A percentile compares a stretch with the other conserved stretches of the same genome.
phyloP scores from a whole-genome alignment of 2,888 invertebrate genomes.

The Amphipyra tragopoginis region DNA sequence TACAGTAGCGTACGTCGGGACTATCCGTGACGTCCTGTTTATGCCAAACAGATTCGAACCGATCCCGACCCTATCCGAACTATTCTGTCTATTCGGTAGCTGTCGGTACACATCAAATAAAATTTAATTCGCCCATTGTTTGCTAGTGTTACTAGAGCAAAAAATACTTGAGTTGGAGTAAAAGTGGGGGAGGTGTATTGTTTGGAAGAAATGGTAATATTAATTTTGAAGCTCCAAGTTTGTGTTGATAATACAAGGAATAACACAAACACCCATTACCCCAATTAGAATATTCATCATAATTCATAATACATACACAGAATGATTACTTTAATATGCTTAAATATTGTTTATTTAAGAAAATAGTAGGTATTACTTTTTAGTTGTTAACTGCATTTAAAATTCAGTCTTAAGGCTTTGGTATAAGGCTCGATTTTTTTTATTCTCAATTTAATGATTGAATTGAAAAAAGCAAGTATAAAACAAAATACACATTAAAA shows the following conservation, averaged over 20 bases:
- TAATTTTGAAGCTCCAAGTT: not conserved
- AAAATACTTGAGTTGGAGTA: constrained; percentile 44
- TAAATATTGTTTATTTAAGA: too few relatives aligned
- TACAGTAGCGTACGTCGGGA: constrained; percentile 64
- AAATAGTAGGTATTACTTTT: too few relatives aligned
- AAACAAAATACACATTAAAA: too few relatives aligned
- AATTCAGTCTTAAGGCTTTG: too few relatives aligned
- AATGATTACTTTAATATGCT: too few relatives aligned
- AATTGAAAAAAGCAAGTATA: too few relatives aligned
- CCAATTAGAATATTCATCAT: too few relatives aligned
- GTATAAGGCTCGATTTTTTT: too few relatives aligned
- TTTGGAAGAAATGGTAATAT: constrained; percentile 9
- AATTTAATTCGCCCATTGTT: constrained; percentile 85
- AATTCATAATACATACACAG: too few relatives aligned
- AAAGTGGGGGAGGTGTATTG: constrained; percentile 22
- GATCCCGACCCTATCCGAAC: constrained; percentile 59
- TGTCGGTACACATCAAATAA: constrained; percentile 79
- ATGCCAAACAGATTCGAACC: constrained; percentile 69
- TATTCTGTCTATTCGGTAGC: constrained; percentile 78
- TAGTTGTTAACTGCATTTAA: too few relatives aligned
- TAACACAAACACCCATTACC: too few relatives aligned
- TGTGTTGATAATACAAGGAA: not conserved
- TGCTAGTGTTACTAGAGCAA: constrained; percentile 57
- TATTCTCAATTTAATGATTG: too few relatives aligned
- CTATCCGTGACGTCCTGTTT: constrained; percentile 80